Percentiles rank a stretch among this genome's conserved stretches.
Evolutionary conservation across 2,113 vertebrate species (phyloP).

Genomic region (Embiotoca jacksoni): DNA sequence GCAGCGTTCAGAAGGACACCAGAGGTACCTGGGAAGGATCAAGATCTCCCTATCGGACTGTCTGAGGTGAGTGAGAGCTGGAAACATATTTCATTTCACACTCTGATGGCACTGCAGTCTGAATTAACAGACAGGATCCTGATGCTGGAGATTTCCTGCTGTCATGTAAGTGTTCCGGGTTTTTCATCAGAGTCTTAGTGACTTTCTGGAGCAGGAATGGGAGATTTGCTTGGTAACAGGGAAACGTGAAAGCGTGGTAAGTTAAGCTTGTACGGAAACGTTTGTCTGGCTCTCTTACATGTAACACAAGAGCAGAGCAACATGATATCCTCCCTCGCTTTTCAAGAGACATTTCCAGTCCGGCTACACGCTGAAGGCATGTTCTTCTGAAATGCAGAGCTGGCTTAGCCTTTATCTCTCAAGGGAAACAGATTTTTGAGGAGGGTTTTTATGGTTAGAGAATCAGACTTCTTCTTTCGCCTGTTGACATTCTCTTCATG

Average conservation of each 20-base stretch:
- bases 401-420: constrained; percentile 34
- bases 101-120: background rate
- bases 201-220: constrained; percentile 16
- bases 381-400: constrained; percentile 49
- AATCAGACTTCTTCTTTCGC: constrained; percentile 13
- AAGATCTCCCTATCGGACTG: constrained; percentile 19
- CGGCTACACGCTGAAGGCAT: constrained; percentile 42
- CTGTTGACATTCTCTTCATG: constrained; percentile 67
- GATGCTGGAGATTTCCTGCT: constrained; percentile 3
- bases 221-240: constrained; percentile 20
- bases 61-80: constrained; percentile 62
- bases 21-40: constrained; percentile 27
- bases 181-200: background rate
- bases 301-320: constrained; percentile 64
- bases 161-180: background rate
- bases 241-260: constrained; percentile 31
- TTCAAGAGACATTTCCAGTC: constrained; percentile 61
- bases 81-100: constrained; percentile 21
- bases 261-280: background rate
- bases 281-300: constrained; percentile 48
- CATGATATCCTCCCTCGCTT: constrained; percentile 57
- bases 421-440: constrained; percentile 8
- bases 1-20: constrained; percentile 35
- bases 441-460: constrained; percentile 6
- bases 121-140: background rate